Percentiles rank a stretch among this genome's conserved stretches.
Evolutionary conservation across 2,113 vertebrate species (phyloP).

Genomic region (Phaethornis superciliosus): DNA sequence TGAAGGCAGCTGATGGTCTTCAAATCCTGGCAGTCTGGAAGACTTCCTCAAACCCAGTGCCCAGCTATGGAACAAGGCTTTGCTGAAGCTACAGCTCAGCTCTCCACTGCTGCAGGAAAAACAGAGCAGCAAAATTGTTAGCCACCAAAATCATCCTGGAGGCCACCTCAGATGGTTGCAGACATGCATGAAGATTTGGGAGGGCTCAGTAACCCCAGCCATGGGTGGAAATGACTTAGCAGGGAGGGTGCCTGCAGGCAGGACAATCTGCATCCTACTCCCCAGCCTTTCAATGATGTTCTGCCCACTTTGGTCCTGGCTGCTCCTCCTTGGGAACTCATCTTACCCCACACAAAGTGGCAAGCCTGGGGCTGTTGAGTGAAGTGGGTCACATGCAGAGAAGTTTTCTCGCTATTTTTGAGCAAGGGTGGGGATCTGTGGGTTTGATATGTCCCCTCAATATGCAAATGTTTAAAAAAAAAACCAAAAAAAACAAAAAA

Average conservation of each 20-base stretch:
- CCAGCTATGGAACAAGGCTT: fast-evolving
- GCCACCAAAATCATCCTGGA: neutral
- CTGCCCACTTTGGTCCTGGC: neutral
- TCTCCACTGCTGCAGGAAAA: neutral
- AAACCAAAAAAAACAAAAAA: fast-evolving
- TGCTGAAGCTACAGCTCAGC: neutral
- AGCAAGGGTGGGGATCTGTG: neutral
- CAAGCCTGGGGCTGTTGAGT: fast-evolving
- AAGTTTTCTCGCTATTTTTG: neutral
- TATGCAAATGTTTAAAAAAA: neutral
- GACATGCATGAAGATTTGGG: fast-evolving
- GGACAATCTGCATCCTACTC: neutral
- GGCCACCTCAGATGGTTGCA: neutral
- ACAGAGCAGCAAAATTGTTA: neutral
- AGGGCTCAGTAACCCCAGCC: neutral
- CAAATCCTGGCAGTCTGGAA: neutral
- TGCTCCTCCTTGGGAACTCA: neutral
- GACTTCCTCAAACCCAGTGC: neutral
- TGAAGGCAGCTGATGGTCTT: neutral
- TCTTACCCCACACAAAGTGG: fast-evolving
- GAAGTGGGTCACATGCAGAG: neutral
- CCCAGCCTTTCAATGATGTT: neutral
- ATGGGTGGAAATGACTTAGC: neutral
- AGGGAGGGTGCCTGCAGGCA: neutral
- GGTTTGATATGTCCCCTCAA: neutral